Conservation (phyloP, 2,888 invertebrate species). For the Isotomurus palustris region DNA sequence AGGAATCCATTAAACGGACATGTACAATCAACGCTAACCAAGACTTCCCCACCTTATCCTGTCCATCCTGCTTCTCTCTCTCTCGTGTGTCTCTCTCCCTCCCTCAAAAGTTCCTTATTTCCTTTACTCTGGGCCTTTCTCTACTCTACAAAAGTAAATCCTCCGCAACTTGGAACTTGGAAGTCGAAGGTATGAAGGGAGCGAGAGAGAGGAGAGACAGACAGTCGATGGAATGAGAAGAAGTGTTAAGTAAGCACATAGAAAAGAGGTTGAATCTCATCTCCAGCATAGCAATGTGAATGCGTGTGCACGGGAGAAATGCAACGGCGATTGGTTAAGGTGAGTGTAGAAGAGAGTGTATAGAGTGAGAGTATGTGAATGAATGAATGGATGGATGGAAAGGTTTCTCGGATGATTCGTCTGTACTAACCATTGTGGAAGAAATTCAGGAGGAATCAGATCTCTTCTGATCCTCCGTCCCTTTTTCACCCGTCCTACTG, state of each 20-base stretch:
- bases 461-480: background rate
- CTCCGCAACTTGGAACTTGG: background rate
- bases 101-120: slow-evolving; percentile 5
- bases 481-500: background rate
- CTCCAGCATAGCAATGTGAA: too few species aligned
- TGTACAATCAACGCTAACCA: slow-evolving; percentile 41
- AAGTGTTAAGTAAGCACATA: background rate
- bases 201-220: background rate
- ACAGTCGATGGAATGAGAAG: background rate
- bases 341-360: too few species aligned
- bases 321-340: too few species aligned
- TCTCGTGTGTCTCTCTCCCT: slow-evolving; percentile 2
- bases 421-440: too few species aligned
- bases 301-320: too few species aligned
- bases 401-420: too few species aligned
- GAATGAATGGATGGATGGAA: too few species aligned
- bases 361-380: too few species aligned
- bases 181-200: background rate
- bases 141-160: background rate
- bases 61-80: slow-evolving; percentile 9
- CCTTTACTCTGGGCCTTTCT: background rate
- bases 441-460: too few species aligned
- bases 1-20: slow-evolving; percentile 47
- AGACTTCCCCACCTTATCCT: slow-evolving; percentile 20
- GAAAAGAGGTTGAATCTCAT: too few species aligned